These are phyloP conservation scores for Campoplex nolae DNA, from an alignment of 2,888 invertebrate species.

Conservation along the genomic window DNA sequence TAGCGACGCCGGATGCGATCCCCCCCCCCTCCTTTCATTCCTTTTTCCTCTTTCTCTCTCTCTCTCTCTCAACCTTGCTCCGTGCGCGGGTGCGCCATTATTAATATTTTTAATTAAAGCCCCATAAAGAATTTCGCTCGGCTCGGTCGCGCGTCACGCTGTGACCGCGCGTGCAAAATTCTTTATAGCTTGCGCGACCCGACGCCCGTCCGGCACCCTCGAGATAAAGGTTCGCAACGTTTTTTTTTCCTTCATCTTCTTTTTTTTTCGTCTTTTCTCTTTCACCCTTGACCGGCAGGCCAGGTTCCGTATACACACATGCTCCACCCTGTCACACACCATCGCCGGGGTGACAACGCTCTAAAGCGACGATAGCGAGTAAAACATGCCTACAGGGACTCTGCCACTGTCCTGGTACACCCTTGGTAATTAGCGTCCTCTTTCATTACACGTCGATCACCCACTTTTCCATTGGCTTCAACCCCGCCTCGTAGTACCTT, in stretches of 20 bases:
- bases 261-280: constrained; percentile 33
- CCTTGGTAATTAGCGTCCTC: constrained; percentile 66
- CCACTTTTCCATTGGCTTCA: constrained; percentile 37
- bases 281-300: constrained; percentile 50
- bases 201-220: constrained; percentile 59
- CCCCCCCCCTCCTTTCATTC: not conserved
- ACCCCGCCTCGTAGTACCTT: constrained; percentile 22
- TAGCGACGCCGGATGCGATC: constrained; percentile 63
- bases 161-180: constrained; percentile 68
- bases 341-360: constrained; percentile 6
- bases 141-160: constrained; percentile 65
- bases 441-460: constrained; percentile 66
- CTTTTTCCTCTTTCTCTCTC: not conserved
- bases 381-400: constrained; percentile 48
- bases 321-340: not conserved
- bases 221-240: constrained; percentile 67
- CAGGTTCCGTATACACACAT: constrained; percentile 17
- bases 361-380: constrained; percentile 40
- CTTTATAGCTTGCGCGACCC: constrained; percentile 61
- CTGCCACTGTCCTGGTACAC: constrained; percentile 31
- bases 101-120: constrained; percentile 82
- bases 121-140: constrained; percentile 75
- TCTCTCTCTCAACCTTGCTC: constrained; percentile 15
- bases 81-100: constrained; percentile 74
- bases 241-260: constrained; percentile 59